A percentile compares a stretch with the other conserved stretches of the same genome.
These are phyloP conservation scores for Iguana delicatissima DNA, from an alignment of 2,797 vertebrate species.

Conservation along the genomic window DNA sequence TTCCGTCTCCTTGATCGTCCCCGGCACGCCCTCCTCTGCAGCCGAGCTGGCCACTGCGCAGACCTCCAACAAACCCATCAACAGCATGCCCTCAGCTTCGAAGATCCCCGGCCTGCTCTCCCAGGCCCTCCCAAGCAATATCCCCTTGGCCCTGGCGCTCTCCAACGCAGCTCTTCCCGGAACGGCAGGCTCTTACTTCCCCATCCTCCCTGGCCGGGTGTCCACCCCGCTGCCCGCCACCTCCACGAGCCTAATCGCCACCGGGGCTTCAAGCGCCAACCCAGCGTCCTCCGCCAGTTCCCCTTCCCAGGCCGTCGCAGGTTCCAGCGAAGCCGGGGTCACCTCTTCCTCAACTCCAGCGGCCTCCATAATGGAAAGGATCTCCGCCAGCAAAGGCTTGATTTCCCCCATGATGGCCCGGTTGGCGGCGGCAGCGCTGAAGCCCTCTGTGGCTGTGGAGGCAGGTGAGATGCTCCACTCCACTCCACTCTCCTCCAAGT, in stretches of 20 bases:
- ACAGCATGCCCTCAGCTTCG: constrained; percentile 82
- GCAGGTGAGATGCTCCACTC: constrained; percentile 84
- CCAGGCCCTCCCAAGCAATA: constrained; percentile 93
- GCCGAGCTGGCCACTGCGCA: constrained; percentile 78
- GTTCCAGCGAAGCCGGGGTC: constrained; percentile 79
- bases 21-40: constrained; percentile 83
- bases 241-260: constrained; percentile 85
- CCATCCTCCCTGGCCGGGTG: constrained; percentile 88
- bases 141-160: constrained; percentile 90
- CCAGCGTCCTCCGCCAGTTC: constrained; percentile 81
- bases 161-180: constrained; percentile 87
- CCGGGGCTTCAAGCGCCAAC: constrained; percentile 82
- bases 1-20: constrained; percentile 85
- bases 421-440: constrained; percentile 95
- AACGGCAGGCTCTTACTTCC: constrained; percentile 89
- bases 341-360: constrained; percentile 86
- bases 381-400: constrained; percentile 97
- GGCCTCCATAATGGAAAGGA: constrained; percentile 96
- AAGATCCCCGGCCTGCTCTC: constrained; percentile 93
- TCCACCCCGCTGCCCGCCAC: constrained; percentile 86
- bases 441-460: constrained; percentile 87
- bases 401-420: constrained; percentile 99
- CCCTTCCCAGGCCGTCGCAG: constrained; percentile 84
- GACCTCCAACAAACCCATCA: constrained; percentile 79
- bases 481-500: neutral